Conservation (phyloP, 2,888 invertebrate genomes). For the Luperina nickerlii region DNA sequence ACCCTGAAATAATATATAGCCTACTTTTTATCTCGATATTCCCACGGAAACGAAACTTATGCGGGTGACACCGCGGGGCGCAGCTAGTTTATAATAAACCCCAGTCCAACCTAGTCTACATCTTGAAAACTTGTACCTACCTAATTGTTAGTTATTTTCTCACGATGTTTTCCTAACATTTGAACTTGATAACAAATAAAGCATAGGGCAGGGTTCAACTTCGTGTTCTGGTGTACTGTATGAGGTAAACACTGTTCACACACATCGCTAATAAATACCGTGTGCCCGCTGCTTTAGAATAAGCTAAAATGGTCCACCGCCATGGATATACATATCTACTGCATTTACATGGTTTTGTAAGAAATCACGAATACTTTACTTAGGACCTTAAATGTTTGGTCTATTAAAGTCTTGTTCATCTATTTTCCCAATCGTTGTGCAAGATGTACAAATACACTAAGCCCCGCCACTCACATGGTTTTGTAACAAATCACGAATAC, state of each 20-base stretch:
- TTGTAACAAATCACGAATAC: no score
- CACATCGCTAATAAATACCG: constrained; percentile 57
- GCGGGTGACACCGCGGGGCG: no score
- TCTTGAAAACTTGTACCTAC: constrained; percentile 10
- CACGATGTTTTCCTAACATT: constrained; percentile 56
- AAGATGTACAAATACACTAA: no score
- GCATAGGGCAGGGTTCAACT: constrained; percentile 56
- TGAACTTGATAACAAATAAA: constrained; percentile 59
- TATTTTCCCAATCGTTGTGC: neutral
- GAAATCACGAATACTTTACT: constrained; percentile 10
- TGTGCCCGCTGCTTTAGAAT: constrained; percentile 40
- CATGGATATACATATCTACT: neutral
- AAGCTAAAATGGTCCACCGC: constrained; percentile 29
- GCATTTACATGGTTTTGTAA: neutral
- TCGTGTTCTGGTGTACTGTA: constrained; percentile 51
- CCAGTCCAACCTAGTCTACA: neutral
- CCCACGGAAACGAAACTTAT: no score
- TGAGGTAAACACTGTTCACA: constrained; percentile 51
- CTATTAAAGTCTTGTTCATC: neutral
- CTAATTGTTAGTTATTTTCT: constrained; percentile 51
- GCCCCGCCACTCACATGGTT: no score
- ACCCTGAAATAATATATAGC: no score
- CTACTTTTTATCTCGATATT: no score
- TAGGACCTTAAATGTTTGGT: neutral
- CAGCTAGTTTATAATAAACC: constrained; percentile 4